phyloP scores from a whole-genome alignment of 2,888 invertebrate genomes.

The Oasisia sp. region DNA sequence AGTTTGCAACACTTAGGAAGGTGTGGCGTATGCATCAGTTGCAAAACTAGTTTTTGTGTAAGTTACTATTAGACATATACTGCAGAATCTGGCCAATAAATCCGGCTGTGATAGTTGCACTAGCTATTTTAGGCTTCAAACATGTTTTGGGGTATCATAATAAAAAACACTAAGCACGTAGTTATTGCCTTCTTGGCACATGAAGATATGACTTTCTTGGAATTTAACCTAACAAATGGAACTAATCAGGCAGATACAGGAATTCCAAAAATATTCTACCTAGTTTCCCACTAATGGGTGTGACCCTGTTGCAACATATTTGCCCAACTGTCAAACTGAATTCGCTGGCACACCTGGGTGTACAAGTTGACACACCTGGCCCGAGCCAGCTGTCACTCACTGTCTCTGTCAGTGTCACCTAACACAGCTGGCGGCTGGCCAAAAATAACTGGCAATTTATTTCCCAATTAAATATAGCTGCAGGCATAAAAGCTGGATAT shows the following conservation, averaged over 20 bases:
- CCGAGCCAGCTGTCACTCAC: too few species aligned
- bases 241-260: background rate
- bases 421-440: background rate
- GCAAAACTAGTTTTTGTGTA: too few species aligned
- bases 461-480: background rate
- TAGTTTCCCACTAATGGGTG: background rate
- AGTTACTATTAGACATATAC: too few species aligned
- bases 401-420: too few species aligned
- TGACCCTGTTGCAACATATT: background rate
- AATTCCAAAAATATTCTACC: background rate
- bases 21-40: too few species aligned
- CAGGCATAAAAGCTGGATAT: background rate
- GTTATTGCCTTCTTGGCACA: background rate
- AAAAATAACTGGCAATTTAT: background rate
- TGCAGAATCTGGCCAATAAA: background rate
- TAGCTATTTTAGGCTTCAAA: background rate
- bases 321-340: background rate
- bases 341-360: too few species aligned
- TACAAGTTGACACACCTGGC: too few species aligned
- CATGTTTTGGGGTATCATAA: too few species aligned
- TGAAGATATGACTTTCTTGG: background rate
- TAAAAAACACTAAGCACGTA: too few species aligned
- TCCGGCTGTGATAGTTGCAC: background rate
- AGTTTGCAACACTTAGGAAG: too few species aligned
- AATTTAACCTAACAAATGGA: background rate